Evolutionary conservation across 1,140 invertebrate species (phyloP).

Genomic region (Drosophila novamexicana): DNA sequence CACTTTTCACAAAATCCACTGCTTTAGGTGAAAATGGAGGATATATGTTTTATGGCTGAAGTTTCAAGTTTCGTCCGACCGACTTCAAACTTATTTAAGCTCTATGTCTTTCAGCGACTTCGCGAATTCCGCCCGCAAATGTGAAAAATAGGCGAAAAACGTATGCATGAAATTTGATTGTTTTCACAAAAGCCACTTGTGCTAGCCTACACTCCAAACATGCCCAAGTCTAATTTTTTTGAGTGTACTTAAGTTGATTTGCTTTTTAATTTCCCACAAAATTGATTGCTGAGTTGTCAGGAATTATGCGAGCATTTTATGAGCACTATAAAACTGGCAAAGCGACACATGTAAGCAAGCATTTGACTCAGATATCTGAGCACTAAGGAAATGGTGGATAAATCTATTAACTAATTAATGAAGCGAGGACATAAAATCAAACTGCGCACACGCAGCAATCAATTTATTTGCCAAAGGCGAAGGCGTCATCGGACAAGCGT

Average conservation of each 20-base stretch:
- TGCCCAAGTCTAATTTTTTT: neutral
- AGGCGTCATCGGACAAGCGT: conserved; percentile 76
- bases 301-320: conserved; percentile 66
- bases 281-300: conserved; percentile 70
- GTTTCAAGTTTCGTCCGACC: too few relatives aligned
- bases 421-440: conserved; percentile 68
- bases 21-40: too few relatives aligned
- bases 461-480: conserved; percentile 63
- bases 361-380: neutral
- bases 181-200: too few relatives aligned
- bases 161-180: too few relatives aligned
- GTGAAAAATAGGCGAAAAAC: too few relatives aligned
- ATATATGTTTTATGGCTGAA: too few relatives aligned
- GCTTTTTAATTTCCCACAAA: conserved; percentile 5
- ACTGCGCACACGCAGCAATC: conserved; percentile 56
- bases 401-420: conserved; percentile 81
- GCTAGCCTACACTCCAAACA: too few relatives aligned
- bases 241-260: neutral
- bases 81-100: too few relatives aligned
- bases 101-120: too few relatives aligned
- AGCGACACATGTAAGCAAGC: conserved; percentile 26
- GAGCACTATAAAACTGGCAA: conserved; percentile 56
- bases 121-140: too few relatives aligned
- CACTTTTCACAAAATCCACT: too few relatives aligned
- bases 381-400: conserved; percentile 40